These are phyloP conservation scores for Steromphala cineraria DNA, from an alignment of 2,888 invertebrate species.

Conservation along the genomic window DNA sequence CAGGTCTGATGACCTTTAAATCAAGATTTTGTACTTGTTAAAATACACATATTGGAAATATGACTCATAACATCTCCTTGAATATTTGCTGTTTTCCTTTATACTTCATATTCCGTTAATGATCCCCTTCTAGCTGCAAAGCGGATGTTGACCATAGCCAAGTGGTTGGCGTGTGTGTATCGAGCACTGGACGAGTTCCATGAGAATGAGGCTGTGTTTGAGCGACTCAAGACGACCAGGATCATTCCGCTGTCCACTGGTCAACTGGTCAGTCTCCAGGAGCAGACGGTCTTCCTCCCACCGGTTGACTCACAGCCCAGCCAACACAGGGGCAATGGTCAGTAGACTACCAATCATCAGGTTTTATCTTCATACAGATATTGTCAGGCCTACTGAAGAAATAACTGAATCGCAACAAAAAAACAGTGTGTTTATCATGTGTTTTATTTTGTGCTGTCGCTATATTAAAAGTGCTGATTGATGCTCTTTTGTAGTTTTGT, in stretches of 20 bases:
- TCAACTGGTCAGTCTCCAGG: conserved; percentile 54
- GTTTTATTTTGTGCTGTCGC: too few relatives aligned
- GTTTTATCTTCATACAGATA: background rate
- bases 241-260: conserved; percentile 68
- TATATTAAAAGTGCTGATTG: too few relatives aligned
- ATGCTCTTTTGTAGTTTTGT: too few relatives aligned
- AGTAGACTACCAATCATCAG: background rate
- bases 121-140: conserved; percentile 15
- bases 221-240: conserved; percentile 43
- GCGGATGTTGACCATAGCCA: conserved; percentile 45
- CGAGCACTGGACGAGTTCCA: conserved; percentile 70
- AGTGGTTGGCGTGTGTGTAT: conserved; percentile 72
- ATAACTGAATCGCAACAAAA: too few relatives aligned
- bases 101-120: too few relatives aligned
- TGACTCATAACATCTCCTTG: too few relatives aligned
- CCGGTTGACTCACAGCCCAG: conserved; percentile 31
- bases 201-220: conserved; percentile 57
- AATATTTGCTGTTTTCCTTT: too few relatives aligned
- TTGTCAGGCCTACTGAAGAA: background rate
- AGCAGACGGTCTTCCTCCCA: conserved; percentile 68
- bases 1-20: too few relatives aligned
- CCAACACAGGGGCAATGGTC: background rate
- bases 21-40: too few relatives aligned
- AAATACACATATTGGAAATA: too few relatives aligned
- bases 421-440: too few relatives aligned